phyloP scores from a whole-genome alignment of 2,888 invertebrate genomes.

The Rutpela maculata region DNA sequence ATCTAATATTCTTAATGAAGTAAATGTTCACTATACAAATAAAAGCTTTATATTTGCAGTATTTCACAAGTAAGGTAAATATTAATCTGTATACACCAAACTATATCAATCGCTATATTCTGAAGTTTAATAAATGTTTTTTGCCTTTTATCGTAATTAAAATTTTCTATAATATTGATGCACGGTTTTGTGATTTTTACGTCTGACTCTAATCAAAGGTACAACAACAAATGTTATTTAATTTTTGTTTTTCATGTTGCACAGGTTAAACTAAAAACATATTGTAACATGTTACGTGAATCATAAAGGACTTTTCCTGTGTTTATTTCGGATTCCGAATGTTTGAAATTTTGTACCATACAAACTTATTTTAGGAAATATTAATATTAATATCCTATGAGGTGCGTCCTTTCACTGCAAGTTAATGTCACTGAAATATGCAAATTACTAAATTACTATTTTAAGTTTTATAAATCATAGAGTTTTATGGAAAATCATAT shows the following conservation, averaged over 20 bases:
- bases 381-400: too few species aligned
- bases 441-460: too few species aligned
- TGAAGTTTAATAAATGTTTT: not conserved
- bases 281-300: not conserved
- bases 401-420: too few species aligned
- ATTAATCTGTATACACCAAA: not conserved
- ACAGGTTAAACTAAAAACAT: not conserved
- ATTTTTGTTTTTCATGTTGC: not conserved
- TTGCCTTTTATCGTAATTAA: constrained; percentile 1
- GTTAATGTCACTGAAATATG: too few species aligned
- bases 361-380: too few species aligned
- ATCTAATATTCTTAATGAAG: not conserved
- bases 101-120: not conserved
- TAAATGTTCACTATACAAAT: not conserved
- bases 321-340: too few species aligned
- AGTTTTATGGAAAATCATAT: too few species aligned
- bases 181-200: not conserved
- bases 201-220: not conserved
- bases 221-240: not conserved
- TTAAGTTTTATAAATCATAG: too few species aligned
- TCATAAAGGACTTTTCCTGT: too few species aligned
- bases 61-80: not conserved
- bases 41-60: not conserved
- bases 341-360: too few species aligned
- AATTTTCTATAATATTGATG: not conserved